Conservation (phyloP, 2,888 invertebrate species). For the Leucophenga montana region DNA sequence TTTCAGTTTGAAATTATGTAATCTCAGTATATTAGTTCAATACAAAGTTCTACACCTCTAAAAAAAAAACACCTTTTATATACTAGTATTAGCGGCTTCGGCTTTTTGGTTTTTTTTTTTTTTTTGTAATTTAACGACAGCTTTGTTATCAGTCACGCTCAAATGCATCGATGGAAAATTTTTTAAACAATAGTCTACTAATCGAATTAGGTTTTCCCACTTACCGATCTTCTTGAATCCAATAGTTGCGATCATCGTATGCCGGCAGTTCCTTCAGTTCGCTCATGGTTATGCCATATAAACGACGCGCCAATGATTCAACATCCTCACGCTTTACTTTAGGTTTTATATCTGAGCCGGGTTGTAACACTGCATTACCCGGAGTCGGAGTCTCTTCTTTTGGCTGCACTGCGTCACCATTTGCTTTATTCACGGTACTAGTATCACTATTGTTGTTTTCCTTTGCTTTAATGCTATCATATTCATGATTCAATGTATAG, state of each 20-base stretch:
- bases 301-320: constrained; percentile 65
- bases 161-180: constrained; percentile 44
- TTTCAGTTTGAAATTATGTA: too few species aligned
- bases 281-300: constrained; percentile 71
- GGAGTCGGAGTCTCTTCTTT: background rate
- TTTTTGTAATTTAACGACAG: constrained; percentile 8
- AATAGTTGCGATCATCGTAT: constrained; percentile 72
- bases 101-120: too few species aligned
- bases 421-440: background rate
- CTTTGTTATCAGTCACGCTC: constrained; percentile 41
- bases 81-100: too few species aligned
- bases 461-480: constrained; percentile 51
- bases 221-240: constrained; percentile 71
- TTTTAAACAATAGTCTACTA: background rate
- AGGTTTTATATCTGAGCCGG: constrained; percentile 71
- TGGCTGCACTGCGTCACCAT: background rate
- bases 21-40: too few species aligned
- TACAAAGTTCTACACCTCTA: too few species aligned
- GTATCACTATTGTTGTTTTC: constrained; percentile 35
- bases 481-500: constrained; percentile 69
- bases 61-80: too few species aligned
- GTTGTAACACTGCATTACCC: constrained; percentile 56
- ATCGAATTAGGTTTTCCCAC: constrained; percentile 38
- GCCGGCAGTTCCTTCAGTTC: constrained; percentile 69
- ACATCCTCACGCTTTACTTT: constrained; percentile 63